Percentiles rank a stretch among this genome's conserved stretches.
These are phyloP conservation scores for Odontothrips loti DNA, from an alignment of 2,888 invertebrate species.

Conservation along the genomic window DNA sequence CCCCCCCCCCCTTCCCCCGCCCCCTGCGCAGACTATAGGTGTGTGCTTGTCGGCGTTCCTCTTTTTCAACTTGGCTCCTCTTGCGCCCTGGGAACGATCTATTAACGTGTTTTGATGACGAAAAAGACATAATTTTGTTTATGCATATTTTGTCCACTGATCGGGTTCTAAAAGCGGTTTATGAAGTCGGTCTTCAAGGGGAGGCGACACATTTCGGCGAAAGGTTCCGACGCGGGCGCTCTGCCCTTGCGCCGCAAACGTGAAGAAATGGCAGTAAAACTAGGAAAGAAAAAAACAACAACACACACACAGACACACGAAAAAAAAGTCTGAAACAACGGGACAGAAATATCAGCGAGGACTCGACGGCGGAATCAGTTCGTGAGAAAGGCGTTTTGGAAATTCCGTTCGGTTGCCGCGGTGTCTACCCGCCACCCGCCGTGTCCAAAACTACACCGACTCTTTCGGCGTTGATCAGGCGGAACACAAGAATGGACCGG, in stretches of 20 bases:
- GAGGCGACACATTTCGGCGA: not conserved
- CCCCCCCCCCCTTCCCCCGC: no score
- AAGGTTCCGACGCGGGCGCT: not conserved
- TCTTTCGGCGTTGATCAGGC: no score
- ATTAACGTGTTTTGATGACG: conserved; percentile 22
- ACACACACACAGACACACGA: no score
- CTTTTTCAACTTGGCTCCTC: not conserved
- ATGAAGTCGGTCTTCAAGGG: not conserved
- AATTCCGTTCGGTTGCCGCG: no score
- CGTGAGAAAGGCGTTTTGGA: no score
- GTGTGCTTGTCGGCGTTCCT: not conserved
- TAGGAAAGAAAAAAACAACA: not conserved
- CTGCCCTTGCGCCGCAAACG: not conserved
- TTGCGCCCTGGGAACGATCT: not conserved
- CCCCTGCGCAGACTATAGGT: no score
- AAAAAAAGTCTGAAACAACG: no score
- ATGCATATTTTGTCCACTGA: conserved; percentile 20
- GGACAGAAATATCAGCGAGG: no score
- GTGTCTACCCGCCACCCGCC: no score
- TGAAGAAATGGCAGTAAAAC: not conserved
- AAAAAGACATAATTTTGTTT: conserved; percentile 18
- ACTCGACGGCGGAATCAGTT: no score
- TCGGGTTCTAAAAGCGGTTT: conserved; percentile 1
- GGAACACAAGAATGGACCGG: no score
- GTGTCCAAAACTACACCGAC: no score